Percentiles rank a stretch among this genome's conserved stretches.
Evolutionary conservation across 2,888 invertebrate genomes (phyloP).

Genomic region (Aphrophora alni): DNA sequence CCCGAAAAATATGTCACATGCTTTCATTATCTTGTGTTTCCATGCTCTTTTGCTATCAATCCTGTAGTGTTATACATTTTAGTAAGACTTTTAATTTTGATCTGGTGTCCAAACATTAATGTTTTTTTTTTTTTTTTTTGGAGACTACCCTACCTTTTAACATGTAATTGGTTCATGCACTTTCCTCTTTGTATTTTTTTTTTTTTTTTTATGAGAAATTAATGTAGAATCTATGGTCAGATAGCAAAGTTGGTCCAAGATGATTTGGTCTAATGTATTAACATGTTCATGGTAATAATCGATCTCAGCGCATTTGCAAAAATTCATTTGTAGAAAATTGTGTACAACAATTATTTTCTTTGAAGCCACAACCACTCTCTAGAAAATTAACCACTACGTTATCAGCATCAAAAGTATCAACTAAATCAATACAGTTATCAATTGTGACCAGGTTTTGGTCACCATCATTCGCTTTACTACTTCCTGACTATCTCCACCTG

Average conservation of each 20-base stretch:
- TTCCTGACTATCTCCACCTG: background rate
- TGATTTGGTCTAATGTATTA: slow-evolving; percentile 21
- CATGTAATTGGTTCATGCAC: background rate
- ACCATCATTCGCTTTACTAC: background rate
- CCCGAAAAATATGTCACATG: background rate
- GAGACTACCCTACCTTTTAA: too few species aligned
- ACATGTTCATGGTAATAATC: slow-evolving; percentile 18
- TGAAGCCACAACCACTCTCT: slow-evolving; percentile 20
- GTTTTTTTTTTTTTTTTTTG: background rate
- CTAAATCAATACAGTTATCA: background rate
- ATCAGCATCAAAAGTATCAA: background rate
- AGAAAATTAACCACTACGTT: background rate
- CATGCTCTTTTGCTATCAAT: background rate
- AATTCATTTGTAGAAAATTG: slow-evolving; percentile 7
- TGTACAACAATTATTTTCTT: slow-evolving; percentile 3
- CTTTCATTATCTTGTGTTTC: too few species aligned
- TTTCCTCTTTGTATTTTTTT: background rate
- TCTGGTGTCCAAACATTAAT: slow-evolving; percentile 18
- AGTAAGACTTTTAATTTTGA: background rate
- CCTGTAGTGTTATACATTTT: slow-evolving; percentile 21
- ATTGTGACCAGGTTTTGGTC: background rate
- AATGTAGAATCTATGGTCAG: slow-evolving; percentile 2
- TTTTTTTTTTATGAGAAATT: background rate
- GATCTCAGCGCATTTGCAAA: slow-evolving; percentile 10
- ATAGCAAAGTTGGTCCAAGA: slow-evolving; percentile 25